These are phyloP conservation scores for Paramormyrops kingsleyae DNA, from an alignment of 2,113 vertebrate species.

Conservation along the genomic window DNA sequence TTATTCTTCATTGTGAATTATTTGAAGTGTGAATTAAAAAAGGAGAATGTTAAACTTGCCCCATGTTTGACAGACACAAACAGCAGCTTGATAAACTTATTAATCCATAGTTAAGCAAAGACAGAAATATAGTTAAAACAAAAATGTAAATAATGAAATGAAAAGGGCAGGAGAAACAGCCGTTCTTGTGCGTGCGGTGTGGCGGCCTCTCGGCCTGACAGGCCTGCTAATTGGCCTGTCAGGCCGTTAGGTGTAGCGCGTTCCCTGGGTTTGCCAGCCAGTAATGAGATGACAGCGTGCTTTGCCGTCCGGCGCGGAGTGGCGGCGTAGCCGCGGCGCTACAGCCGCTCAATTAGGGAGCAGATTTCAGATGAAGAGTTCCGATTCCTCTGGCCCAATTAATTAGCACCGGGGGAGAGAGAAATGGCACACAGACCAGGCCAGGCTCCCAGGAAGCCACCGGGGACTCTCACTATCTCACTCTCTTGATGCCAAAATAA, in stretches of 20 bases:
- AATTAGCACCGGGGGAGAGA: slow-evolving; percentile 47
- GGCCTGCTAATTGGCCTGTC: slow-evolving; percentile 56
- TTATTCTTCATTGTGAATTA: neutral
- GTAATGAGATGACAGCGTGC: slow-evolving; percentile 81
- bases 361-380: slow-evolving; percentile 61
- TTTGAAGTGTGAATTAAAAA: neutral
- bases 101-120: neutral
- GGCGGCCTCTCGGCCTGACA: no score
- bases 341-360: slow-evolving; percentile 69
- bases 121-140: neutral
- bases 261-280: slow-evolving; percentile 61
- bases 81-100: neutral
- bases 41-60: neutral
- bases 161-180: neutral
- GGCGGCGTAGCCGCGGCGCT: slow-evolving; percentile 74
- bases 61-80: neutral
- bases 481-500: neutral
- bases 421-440: slow-evolving; percentile 23
- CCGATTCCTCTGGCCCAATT: slow-evolving; percentile 62
- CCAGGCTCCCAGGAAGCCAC: neutral
- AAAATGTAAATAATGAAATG: neutral
- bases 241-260: slow-evolving; percentile 70
- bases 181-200: neutral
- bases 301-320: slow-evolving; percentile 83
- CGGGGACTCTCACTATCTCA: neutral